These are phyloP conservation scores for Drosophila paracracens DNA, from an alignment of 2,888 invertebrate species.

Conservation along the genomic window DNA sequence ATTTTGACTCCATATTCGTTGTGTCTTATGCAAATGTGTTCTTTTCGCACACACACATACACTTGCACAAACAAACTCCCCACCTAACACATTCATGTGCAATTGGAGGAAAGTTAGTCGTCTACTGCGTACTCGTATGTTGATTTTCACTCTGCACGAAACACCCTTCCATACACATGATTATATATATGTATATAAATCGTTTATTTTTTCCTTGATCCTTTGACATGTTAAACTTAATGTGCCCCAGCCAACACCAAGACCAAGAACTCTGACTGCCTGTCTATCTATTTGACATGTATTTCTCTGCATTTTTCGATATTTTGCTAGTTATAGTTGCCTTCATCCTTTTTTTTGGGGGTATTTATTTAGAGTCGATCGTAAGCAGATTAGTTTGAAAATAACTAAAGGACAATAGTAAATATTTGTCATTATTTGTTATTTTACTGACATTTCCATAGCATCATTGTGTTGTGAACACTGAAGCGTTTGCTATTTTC, in stretches of 20 bases:
- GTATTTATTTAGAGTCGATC: conserved; percentile 60
- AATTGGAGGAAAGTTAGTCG: conserved; percentile 65
- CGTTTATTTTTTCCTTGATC: conserved; percentile 63
- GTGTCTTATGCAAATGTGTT: conserved; percentile 77
- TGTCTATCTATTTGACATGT: conserved; percentile 57
- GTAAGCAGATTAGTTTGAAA: conserved; percentile 55
- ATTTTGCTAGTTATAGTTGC: conserved; percentile 50
- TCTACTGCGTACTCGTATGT: conserved; percentile 58
- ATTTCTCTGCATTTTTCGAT: conserved; percentile 64
- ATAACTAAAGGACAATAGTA: conserved; percentile 30
- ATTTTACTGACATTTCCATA: conserved; percentile 45
- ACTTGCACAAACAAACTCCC: conserved; percentile 6
- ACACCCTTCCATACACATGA: conserved; percentile 5
- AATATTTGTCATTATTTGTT: conserved; percentile 52
- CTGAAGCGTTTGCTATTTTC: conserved; percentile 12
- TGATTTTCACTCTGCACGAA: conserved; percentile 55
- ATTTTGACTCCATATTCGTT: conserved; percentile 45
- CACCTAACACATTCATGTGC: conserved; percentile 36
- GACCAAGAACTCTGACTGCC: conserved; percentile 17
- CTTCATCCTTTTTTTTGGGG: conserved; percentile 26
- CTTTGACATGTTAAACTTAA: conserved; percentile 82
- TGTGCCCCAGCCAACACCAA: conserved; percentile 56
- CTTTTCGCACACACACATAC: conserved; percentile 26
- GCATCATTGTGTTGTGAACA: conserved; percentile 27
- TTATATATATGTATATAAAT: conserved; percentile 10